A percentile compares a stretch with the other conserved stretches of the same genome.
phyloP scores from a whole-genome alignment of 2,888 invertebrate genomes.

The Lasioglossum oenotherae region DNA sequence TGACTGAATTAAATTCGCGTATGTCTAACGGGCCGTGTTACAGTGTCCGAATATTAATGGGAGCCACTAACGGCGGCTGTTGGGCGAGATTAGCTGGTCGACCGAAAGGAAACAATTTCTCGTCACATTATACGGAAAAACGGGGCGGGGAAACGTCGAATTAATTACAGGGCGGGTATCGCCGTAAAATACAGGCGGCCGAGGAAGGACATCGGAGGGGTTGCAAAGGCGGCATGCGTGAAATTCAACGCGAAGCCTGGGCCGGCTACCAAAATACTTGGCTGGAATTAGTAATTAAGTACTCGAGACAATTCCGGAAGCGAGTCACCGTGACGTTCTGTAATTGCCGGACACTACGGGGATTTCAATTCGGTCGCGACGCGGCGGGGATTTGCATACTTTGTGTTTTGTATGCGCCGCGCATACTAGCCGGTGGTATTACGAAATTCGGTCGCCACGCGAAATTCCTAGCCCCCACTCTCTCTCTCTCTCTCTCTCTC shows the following conservation, averaged over 20 bases:
- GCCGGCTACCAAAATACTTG: conserved; percentile 60
- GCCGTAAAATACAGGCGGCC: conserved; percentile 2
- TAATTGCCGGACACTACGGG: conserved; percentile 72
- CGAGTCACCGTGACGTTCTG: conserved; percentile 66
- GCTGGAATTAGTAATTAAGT: conserved; percentile 73
- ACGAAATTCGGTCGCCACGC: conserved; percentile 69
- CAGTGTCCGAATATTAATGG: background rate
- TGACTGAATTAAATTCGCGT: no score
- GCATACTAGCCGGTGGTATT: conserved; percentile 63
- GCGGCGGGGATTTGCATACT: conserved; percentile 69
- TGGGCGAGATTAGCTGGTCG: background rate
- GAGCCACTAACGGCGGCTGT: background rate
- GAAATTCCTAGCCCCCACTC: conserved; percentile 43
- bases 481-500: conserved; percentile 24
- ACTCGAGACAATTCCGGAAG: conserved; percentile 70
- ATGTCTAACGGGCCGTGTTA: background rate
- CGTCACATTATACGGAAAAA: background rate
- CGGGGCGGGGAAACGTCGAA: conserved; percentile 3
- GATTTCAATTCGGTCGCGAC: conserved; percentile 68
- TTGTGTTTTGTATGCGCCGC: conserved; percentile 70
- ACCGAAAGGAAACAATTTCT: conserved; percentile 8
- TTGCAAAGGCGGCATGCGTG: conserved; percentile 48
- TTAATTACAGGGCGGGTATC: conserved; percentile 21
- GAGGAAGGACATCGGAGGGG: background rate
- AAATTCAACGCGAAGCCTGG: conserved; percentile 55